phyloP scores from a whole-genome alignment of 2,797 vertebrate genomes.

The Tadarida brasiliensis region DNA sequence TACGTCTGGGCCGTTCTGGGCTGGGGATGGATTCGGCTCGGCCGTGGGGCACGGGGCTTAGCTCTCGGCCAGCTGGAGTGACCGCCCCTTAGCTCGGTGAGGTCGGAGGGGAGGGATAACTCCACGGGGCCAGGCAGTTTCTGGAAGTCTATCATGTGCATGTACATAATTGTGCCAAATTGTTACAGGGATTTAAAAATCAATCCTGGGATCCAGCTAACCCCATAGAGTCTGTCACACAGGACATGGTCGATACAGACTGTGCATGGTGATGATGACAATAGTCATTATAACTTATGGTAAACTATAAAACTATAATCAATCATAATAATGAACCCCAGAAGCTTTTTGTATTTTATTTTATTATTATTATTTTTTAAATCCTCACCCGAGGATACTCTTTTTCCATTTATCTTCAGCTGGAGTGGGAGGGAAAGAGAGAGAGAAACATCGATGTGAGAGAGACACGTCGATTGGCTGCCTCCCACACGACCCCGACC shows the following conservation, averaged over 20 bases:
- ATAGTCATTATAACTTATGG: too few relatives aligned
- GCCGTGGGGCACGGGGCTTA: fast-evolving
- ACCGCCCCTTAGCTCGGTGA: fast-evolving
- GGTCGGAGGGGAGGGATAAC: neutral
- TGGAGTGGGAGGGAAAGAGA: too few relatives aligned
- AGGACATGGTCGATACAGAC: neutral
- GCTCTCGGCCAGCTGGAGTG: fast-evolving
- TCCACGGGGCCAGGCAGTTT: conserved; percentile 6
- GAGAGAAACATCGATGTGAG: too few relatives aligned
- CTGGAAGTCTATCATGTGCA: conserved; percentile 58
- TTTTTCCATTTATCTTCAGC: too few relatives aligned
- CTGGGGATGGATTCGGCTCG: fast-evolving
- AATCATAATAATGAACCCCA: neutral
- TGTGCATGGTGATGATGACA: neutral
- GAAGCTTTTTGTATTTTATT: neutral
- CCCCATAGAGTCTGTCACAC: neutral
- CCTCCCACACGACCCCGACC: too few relatives aligned
- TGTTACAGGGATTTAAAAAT: conserved; percentile 31
- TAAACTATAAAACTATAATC: too few relatives aligned
- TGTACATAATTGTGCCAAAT: conserved; percentile 68
- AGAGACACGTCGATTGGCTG: too few relatives aligned
- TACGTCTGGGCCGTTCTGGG: neutral
- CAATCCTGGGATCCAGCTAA: neutral
- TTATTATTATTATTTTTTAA: too few relatives aligned
- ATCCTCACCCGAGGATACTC: too few relatives aligned